Percentiles rank a stretch among this genome's conserved stretches.
These are phyloP conservation scores for Melanotaenia boesemani DNA, from an alignment of 2,797 vertebrate genomes.

Conservation along the genomic window DNA sequence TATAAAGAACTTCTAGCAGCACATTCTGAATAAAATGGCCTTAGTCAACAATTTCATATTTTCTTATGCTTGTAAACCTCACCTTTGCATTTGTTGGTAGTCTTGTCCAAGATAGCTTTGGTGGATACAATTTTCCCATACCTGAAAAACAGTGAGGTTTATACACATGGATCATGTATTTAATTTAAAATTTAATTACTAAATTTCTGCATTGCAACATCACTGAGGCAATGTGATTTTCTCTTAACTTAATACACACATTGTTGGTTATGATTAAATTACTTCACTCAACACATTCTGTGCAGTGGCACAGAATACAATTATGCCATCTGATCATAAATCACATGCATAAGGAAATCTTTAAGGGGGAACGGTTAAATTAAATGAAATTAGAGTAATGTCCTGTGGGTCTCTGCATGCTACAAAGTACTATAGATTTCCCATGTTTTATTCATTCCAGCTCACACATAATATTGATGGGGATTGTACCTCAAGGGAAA, in stretches of 20 bases:
- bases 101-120: conserved; percentile 97
- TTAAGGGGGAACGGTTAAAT: conserved; percentile 16
- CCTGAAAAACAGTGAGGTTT: conserved; percentile 76
- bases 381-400: conserved; percentile 30
- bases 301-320: conserved; percentile 33
- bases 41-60: too few relatives aligned
- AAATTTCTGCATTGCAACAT: conserved; percentile 8
- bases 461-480: conserved; percentile 24
- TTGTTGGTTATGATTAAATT: conserved; percentile 24
- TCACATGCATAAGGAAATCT: conserved; percentile 27
- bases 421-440: conserved; percentile 45
- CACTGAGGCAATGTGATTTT: conserved; percentile 12
- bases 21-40: too few relatives aligned
- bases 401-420: conserved; percentile 20
- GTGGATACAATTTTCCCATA: conserved; percentile 97
- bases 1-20: too few relatives aligned
- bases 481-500: conserved; percentile 34
- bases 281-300: conserved; percentile 25
- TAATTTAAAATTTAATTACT: conserved; percentile 14
- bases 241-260: conserved; percentile 3
- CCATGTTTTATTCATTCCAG: conserved; percentile 30
- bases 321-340: conserved; percentile 50
- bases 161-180: background rate
- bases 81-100: conserved; percentile 98
- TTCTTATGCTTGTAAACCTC: conserved; percentile 44